phyloP scores from a whole-genome alignment of 2,888 invertebrate genomes.

The Cephus nigrinus region DNA sequence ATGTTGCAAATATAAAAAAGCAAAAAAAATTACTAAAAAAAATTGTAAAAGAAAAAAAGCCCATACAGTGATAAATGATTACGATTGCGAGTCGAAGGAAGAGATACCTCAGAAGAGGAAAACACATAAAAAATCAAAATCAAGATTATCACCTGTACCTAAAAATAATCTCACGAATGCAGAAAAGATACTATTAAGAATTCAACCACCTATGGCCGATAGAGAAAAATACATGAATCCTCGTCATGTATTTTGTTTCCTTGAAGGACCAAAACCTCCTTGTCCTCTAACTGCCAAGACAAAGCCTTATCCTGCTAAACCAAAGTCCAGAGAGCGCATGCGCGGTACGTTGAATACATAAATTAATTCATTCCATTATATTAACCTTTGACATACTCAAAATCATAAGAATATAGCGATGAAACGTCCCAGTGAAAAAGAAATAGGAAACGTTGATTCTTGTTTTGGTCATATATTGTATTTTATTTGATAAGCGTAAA shows the following conservation, averaged over 20 bases:
- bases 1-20: slow-evolving; percentile 25
- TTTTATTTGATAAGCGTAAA: background rate
- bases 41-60: background rate
- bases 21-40: slow-evolving; percentile 14
- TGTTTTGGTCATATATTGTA: background rate
- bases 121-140: background rate
- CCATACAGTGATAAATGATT: background rate
- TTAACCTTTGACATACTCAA: background rate
- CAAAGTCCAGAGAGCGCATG: background rate
- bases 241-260: slow-evolving; percentile 35
- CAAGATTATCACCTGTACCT: background rate
- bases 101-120: background rate
- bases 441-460: background rate
- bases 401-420: background rate
- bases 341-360: background rate
- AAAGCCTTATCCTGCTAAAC: background rate
- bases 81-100: background rate
- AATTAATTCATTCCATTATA: background rate
- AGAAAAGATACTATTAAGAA: slow-evolving; percentile 31
- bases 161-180: slow-evolving; percentile 4
- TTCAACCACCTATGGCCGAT: slow-evolving; percentile 41
- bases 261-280: slow-evolving; percentile 4
- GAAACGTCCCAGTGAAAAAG: background rate
- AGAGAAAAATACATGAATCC: slow-evolving; percentile 33
- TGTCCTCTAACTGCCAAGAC: background rate